A percentile compares a stretch with the other conserved stretches of the same genome.
Conservation (phyloP, 1,140 invertebrate genomes). For the Sminthurides bifidus region DNA sequence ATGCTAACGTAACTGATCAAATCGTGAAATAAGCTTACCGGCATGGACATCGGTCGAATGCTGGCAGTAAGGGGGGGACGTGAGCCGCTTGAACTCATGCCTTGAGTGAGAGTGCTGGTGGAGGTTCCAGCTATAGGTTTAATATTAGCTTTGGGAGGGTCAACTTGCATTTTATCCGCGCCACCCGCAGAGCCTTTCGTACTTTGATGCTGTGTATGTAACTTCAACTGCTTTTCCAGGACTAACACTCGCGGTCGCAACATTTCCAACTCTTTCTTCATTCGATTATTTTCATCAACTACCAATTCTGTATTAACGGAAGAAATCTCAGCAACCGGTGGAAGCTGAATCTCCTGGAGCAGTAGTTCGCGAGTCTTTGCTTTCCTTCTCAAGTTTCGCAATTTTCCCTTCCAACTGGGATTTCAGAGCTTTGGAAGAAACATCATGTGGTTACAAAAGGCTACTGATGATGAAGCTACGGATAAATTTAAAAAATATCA, state of each 20-base stretch:
- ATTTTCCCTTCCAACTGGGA: slow-evolving; percentile 59
- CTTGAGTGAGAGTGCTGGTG: slow-evolving; percentile 33
- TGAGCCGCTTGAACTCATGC: slow-evolving; percentile 34
- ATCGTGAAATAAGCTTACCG: slow-evolving; percentile 3
- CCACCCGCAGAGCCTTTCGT: slow-evolving; percentile 30
- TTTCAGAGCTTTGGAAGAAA: slow-evolving; percentile 42
- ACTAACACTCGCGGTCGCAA: slow-evolving; percentile 57
- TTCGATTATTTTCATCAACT: slow-evolving; percentile 43
- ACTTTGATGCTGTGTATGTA: slow-evolving; percentile 28
- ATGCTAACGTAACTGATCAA: neutral
- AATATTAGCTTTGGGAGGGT: slow-evolving; percentile 80
- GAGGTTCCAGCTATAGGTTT: slow-evolving; percentile 75
- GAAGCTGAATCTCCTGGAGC: slow-evolving; percentile 30
- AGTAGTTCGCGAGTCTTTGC: slow-evolving; percentile 51
- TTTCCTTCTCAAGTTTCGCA: slow-evolving; percentile 61
- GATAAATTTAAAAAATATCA: neutral
- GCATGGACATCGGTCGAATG: slow-evolving; percentile 70
- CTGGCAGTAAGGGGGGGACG: slow-evolving; percentile 53
- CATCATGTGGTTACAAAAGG: neutral
- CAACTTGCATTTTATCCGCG: slow-evolving; percentile 41
- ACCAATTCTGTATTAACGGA: neutral
- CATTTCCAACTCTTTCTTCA: slow-evolving; percentile 58
- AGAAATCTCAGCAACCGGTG: neutral
- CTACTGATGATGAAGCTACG: neutral
- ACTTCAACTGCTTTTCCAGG: slow-evolving; percentile 55